These are phyloP conservation scores for Botia almorhae DNA, from an alignment of 2,797 vertebrate species.

Conservation along the genomic window DNA sequence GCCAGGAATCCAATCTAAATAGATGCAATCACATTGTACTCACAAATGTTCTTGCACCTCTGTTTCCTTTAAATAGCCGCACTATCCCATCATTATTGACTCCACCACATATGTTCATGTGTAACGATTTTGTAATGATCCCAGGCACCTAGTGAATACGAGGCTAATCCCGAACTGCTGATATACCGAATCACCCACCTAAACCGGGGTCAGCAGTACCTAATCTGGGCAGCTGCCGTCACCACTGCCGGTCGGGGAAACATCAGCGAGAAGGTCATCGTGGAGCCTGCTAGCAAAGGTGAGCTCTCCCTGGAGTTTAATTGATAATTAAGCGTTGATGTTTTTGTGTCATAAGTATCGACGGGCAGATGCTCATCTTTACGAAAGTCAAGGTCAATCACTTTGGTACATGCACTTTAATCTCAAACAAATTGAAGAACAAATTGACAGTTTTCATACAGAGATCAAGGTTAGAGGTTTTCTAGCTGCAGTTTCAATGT, in stretches of 20 bases:
- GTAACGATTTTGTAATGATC: slow-evolving; percentile 24
- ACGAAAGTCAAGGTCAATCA: slow-evolving; percentile 2
- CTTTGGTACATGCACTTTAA: too few relatives aligned
- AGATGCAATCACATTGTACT: background rate
- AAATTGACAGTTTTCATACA: background rate
- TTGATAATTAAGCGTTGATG: background rate
- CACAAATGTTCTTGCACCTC: background rate
- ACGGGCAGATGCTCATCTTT: slow-evolving; percentile 19
- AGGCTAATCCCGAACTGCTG: slow-evolving; percentile 92
- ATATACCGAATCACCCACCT: slow-evolving; percentile 97
- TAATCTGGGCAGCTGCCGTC: slow-evolving; percentile 96
- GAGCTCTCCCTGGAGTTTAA: slow-evolving; percentile 35
- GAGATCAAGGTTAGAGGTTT: background rate
- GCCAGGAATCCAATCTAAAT: background rate
- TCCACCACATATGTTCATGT: background rate
- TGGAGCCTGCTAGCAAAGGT: slow-evolving; percentile 96
- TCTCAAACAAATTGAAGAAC: background rate
- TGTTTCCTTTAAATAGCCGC: background rate
- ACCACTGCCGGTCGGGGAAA: slow-evolving; percentile 95
- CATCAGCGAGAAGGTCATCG: slow-evolving; percentile 94
- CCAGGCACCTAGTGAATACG: slow-evolving; percentile 96
- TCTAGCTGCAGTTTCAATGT: background rate
- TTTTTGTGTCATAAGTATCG: background rate
- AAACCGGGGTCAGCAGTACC: slow-evolving; percentile 92
- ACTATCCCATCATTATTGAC: background rate